phyloP scores from a whole-genome alignment of 1,140 invertebrate genomes.

The Armadillidium nasatum region DNA sequence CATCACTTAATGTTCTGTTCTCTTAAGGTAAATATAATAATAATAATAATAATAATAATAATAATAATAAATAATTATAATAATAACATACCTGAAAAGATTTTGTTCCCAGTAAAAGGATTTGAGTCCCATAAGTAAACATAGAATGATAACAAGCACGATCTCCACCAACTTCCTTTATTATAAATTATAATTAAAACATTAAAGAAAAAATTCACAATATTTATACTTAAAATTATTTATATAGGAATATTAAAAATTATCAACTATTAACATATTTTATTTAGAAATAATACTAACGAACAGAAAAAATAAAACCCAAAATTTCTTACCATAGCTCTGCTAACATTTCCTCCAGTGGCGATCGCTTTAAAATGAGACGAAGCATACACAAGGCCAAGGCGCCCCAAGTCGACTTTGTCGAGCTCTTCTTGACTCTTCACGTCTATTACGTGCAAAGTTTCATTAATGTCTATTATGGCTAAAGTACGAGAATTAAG shows the following conservation, averaged over 20 bases:
- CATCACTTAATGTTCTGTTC: too few species aligned
- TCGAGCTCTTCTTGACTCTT: slow-evolving; percentile 78
- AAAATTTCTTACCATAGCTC: slow-evolving; percentile 57
- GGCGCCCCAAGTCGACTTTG: slow-evolving; percentile 71
- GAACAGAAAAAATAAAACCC: not conserved
- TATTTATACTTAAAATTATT: not conserved
- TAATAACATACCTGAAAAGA: slow-evolving; percentile 53
- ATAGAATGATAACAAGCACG: slow-evolving; percentile 86
- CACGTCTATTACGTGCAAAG: slow-evolving; percentile 81
- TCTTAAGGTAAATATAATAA: not conserved
- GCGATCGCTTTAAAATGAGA: slow-evolving; percentile 80
- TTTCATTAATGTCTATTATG: slow-evolving; percentile 77
- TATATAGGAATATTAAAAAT: not conserved
- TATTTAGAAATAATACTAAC: not conserved
- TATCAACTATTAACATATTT: not conserved
- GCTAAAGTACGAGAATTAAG: slow-evolving; percentile 79
- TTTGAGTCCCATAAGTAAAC: slow-evolving; percentile 69
- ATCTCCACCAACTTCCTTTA: slow-evolving; percentile 72
- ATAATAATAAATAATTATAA: not conserved
- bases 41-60: not conserved
- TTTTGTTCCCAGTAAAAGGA: slow-evolving; percentile 77
- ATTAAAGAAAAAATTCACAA: not conserved
- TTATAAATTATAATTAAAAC: slow-evolving; percentile 19
- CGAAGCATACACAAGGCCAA: slow-evolving; percentile 82
- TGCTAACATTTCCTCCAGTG: slow-evolving; percentile 67